Percentiles rank a stretch among this genome's conserved stretches.
These are phyloP conservation scores for Acanthornis magna DNA, from an alignment of 2,797 vertebrate species.

Conservation along the genomic window DNA sequence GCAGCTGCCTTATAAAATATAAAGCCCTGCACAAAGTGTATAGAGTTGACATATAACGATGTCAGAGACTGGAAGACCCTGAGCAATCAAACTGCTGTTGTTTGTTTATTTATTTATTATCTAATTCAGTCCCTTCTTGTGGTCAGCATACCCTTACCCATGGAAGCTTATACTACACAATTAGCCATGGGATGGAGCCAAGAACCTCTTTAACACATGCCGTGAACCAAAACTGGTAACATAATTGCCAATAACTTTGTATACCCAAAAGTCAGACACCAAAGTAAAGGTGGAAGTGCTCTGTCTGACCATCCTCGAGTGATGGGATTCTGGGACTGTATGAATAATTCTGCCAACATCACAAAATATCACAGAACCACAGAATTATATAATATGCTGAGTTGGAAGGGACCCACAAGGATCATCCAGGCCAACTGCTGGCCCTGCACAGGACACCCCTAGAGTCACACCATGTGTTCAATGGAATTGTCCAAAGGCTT, in stretches of 20 bases:
- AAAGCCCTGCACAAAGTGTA: background rate
- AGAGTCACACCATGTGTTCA: background rate
- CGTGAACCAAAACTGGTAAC: background rate
- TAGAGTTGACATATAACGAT: background rate
- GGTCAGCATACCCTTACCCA: background rate
- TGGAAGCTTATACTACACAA: background rate
- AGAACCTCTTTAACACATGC: background rate
- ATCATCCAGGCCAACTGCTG: background rate
- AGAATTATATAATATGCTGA: background rate
- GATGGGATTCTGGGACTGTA: background rate
- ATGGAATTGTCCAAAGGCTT: background rate
- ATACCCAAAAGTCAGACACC: background rate
- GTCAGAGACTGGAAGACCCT: background rate
- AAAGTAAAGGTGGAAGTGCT: background rate
- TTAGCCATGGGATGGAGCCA: background rate
- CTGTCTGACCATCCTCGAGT: background rate
- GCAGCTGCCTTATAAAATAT: background rate
- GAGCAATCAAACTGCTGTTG: background rate
- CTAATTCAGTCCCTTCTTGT: background rate
- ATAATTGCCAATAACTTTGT: background rate
- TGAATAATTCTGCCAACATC: background rate
- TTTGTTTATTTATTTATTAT: background rate
- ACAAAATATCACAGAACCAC: background rate
- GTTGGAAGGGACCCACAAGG: background rate
- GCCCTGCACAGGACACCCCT: background rate